Conservation (phyloP, 2,888 invertebrate species). For the Latrodectus hesperus region DNA sequence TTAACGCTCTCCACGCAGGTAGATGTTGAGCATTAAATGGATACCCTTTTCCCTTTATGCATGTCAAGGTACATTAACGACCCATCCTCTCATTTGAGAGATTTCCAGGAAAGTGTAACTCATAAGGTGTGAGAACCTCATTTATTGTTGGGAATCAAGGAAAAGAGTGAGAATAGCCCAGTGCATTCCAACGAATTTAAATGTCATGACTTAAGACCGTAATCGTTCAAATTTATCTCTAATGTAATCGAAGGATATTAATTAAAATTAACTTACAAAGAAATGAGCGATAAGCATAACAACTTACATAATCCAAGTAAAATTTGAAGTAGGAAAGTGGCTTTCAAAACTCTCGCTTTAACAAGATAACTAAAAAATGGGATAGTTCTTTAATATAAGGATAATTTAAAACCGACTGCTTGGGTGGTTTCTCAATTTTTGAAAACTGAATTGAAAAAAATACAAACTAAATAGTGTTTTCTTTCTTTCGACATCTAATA, state of each 20-base stretch:
- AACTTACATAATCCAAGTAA: too few species aligned
- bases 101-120: conserved; percentile 9
- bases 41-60: conserved; percentile 26
- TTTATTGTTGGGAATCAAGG: conserved; percentile 1
- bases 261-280: neutral
- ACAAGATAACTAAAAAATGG: too few species aligned
- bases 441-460: too few species aligned
- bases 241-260: neutral
- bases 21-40: conserved; percentile 61
- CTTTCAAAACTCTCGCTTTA: too few species aligned
- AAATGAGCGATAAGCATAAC: too few species aligned
- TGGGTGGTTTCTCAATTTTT: too few species aligned
- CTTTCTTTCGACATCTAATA: too few species aligned
- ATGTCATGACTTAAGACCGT: neutral
- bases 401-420: too few species aligned
- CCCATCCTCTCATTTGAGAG: conserved; percentile 20
- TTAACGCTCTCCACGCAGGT: conserved; percentile 37
- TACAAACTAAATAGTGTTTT: too few species aligned
- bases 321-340: too few species aligned
- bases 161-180: too few species aligned
- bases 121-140: neutral
- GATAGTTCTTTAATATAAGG: too few species aligned
- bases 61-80: conserved; percentile 45
- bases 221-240: conserved; percentile 1
- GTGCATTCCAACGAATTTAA: conserved; percentile 2